Conservation (phyloP, 2,888 invertebrate genomes). For the Pseudoips prasinana region DNA sequence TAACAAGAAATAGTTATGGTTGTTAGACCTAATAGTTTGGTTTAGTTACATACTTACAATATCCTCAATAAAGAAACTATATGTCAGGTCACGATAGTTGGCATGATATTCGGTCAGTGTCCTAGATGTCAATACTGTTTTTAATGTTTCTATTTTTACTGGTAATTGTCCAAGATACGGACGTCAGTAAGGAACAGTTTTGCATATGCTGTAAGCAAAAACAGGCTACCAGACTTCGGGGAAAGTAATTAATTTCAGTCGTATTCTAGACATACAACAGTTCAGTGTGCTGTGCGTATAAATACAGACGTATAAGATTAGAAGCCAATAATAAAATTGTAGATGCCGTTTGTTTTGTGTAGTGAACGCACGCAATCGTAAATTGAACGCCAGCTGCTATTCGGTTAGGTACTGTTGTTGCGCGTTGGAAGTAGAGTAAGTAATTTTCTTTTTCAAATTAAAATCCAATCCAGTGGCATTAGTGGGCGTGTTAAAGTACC, state of each 20-base stretch:
- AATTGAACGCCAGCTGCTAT: slow-evolving; percentile 16
- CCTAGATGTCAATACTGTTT: slow-evolving; percentile 71
- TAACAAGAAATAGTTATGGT: no score
- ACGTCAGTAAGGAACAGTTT: slow-evolving; percentile 57
- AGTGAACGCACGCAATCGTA: slow-evolving; percentile 28
- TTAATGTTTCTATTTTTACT: slow-evolving; percentile 72
- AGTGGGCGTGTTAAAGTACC: no score
- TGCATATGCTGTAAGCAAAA: slow-evolving; percentile 28
- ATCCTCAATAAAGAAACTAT: slow-evolving; percentile 19
- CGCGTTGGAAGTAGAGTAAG: no score
- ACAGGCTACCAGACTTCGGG: slow-evolving; percentile 51
- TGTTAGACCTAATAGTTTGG: no score
- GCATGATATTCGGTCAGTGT: slow-evolving; percentile 71
- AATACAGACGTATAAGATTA: slow-evolving; percentile 53
- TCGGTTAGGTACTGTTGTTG: no score
- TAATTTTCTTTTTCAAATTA: no score
- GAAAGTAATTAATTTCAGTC: slow-evolving; percentile 73
- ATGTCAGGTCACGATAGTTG: slow-evolving; percentile 53
- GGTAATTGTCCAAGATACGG: slow-evolving; percentile 72
- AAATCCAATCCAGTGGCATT: no score
- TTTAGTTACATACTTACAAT: slow-evolving; percentile 1
- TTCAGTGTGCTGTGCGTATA: slow-evolving; percentile 51
- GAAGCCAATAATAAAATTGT: slow-evolving; percentile 50
- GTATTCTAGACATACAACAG: slow-evolving; percentile 56
- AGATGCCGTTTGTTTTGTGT: slow-evolving; percentile 44